Base-by-base conservation (phyloP, 2,797 vertebrate genomes). In the Girardinus metallicus region DNA sequence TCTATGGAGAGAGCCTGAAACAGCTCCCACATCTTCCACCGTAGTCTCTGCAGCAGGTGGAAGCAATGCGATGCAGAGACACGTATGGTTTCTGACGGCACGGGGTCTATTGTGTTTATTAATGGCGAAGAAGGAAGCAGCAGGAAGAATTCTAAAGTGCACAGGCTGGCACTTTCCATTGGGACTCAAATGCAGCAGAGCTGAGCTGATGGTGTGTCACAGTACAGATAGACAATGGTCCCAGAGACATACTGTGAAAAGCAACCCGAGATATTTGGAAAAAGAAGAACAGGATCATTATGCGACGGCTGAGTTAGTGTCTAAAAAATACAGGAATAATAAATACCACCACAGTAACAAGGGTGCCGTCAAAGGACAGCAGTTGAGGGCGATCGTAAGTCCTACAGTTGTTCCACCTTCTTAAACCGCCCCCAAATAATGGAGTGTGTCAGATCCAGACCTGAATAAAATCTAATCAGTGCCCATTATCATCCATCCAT, bases 111-210 rank as follows among this genome's bases (percentile, higher is more conserved):
- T 62, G 55, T 60, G 41, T 46, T 31, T 62, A 62, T 76, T 62
- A 44, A 76, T 23, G 74, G 43, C 74, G 13, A 76, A 62, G 55
- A 62, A 43, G 43, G 55, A 76, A 62, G 74, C 74, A 76, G 74
- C 18, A 23, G 41, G 74, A 60, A 21, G 43, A 76, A 29, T 57
- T 62, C 10, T 34, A 21, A 62, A 44, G 39, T 62, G 55, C 51
- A 60, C 18, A 44, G 74, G 41, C 21, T 31, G 43, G n/a, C 64
- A 46, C 74, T 46, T 31, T 76, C 74, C 43, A 31, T 55, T 62
- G 55, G 44, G 16, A 46, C 57, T 62, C 55, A 46, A 62, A 44
- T 46, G 51, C 51, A 46, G 55, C 39, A 46, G 57, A 60, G 55
- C 21, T 76, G 41, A 46, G 41, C 44, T 18, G 57, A 62, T 46